Conservation (phyloP, 1,140 invertebrate genomes). For the Vanessa atalanta region DNA sequence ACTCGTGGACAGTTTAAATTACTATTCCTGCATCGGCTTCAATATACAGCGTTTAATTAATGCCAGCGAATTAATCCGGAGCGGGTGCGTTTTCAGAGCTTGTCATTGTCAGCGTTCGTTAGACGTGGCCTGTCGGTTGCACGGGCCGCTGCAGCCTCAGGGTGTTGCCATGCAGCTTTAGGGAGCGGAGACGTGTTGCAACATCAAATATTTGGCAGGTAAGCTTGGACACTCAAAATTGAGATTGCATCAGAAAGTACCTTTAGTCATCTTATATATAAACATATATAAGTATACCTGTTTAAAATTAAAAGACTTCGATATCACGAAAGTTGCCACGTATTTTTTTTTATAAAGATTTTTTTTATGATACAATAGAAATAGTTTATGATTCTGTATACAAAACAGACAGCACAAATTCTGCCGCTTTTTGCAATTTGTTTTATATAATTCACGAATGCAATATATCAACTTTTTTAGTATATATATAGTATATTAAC, state of each 20-base stretch:
- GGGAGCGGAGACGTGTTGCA: constrained; percentile 1
- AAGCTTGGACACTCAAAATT: neutral
- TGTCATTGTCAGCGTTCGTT: constrained; percentile 54
- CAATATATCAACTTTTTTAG: too few relatives aligned
- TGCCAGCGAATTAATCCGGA: constrained; percentile 48
- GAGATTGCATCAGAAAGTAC: neutral
- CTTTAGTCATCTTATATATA: too few relatives aligned
- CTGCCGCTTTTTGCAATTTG: too few relatives aligned
- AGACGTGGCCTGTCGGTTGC: constrained; percentile 41
- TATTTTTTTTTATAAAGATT: too few relatives aligned
- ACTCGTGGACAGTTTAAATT: constrained; percentile 41
- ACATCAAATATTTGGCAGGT: neutral
- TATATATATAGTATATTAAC: too few relatives aligned
- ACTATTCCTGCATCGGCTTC: constrained; percentile 28
- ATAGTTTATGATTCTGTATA: too few relatives aligned
- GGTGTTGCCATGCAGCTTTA: neutral
- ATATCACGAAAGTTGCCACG: too few relatives aligned
- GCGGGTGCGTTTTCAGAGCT: constrained; percentile 46
- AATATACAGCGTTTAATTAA: constrained; percentile 53
- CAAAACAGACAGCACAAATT: too few relatives aligned
- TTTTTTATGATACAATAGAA: too few relatives aligned
- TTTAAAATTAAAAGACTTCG: too few relatives aligned
- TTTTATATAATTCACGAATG: too few relatives aligned
- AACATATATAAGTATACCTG: too few relatives aligned
- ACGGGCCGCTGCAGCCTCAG: constrained; percentile 14